A percentile compares a stretch with the other conserved stretches of the same genome.
Conservation (phyloP, 2,797 vertebrate genomes). For the Delichon dasypus region DNA sequence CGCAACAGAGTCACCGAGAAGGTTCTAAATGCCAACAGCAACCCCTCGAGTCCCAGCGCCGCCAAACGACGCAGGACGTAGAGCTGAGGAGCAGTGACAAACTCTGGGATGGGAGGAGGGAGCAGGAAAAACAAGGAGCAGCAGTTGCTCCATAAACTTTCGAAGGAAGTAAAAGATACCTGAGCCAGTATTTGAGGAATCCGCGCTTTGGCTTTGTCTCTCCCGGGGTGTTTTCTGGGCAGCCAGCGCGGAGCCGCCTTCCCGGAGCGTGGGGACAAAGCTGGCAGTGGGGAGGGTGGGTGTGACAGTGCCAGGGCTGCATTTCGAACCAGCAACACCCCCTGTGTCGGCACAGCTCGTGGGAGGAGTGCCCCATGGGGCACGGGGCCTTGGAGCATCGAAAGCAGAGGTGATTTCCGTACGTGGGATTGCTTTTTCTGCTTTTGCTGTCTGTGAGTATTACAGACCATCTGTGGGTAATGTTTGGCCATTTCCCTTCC, state of each 20-base stretch:
- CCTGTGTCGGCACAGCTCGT: background rate
- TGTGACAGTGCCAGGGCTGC: background rate
- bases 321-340: background rate
- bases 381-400: background rate
- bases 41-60: conserved; percentile 86
- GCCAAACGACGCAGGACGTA: conserved; percentile 84
- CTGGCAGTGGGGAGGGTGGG: background rate
- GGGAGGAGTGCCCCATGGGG: background rate
- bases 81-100: background rate
- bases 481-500: background rate
- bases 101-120: background rate
- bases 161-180: background rate
- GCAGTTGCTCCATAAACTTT: background rate
- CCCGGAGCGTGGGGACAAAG: background rate
- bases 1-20: conserved; percentile 86
- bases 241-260: background rate
- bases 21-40: conserved; percentile 83
- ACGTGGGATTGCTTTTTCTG: background rate
- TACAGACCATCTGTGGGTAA: background rate
- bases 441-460: background rate
- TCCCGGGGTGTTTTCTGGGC: background rate
- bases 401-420: background rate
- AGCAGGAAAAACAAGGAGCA: background rate
- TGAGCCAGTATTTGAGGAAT: conserved; percentile 7
- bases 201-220: background rate